Evolutionary conservation across 1,140 invertebrate genomes (phyloP).

Genomic region (Tetramorium simillimum): DNA sequence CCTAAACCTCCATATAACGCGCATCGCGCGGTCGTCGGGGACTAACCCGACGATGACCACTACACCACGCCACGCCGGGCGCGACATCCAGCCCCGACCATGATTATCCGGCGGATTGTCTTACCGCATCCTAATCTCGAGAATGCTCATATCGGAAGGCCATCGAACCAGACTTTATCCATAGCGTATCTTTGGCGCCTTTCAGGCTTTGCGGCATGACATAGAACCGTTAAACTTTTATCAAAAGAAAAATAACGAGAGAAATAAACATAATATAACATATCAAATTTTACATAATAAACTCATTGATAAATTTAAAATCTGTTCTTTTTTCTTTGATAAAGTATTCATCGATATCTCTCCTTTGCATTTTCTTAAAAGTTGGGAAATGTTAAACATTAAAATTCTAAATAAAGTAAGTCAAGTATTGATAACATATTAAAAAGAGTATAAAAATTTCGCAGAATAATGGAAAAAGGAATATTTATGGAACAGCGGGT

Average conservation of each 20-base stretch:
- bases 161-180: slow-evolving; percentile 29
- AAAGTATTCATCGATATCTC: background rate
- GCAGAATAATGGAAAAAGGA: background rate
- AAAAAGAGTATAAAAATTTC: background rate
- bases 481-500: background rate
- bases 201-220: background rate
- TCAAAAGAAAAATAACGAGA: background rate
- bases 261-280: background rate
- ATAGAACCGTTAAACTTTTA: background rate
- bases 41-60: slow-evolving; percentile 67
- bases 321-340: background rate
- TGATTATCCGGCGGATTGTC: slow-evolving; percentile 55
- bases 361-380: background rate
- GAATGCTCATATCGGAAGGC: slow-evolving; percentile 52
- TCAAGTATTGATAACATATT: background rate
- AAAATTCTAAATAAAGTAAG: background rate
- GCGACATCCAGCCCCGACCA: slow-evolving; percentile 56
- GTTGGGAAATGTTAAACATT: background rate
- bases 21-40: slow-evolving; percentile 75
- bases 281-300: background rate
- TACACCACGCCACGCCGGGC: slow-evolving; percentile 52
- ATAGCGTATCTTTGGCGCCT: background rate
- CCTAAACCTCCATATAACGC: slow-evolving; percentile 80
- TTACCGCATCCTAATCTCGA: slow-evolving; percentile 59
- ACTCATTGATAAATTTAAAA: background rate